Base-by-base conservation (phyloP, 1,140 invertebrate species). In the Hyles vespertilio region DNA sequence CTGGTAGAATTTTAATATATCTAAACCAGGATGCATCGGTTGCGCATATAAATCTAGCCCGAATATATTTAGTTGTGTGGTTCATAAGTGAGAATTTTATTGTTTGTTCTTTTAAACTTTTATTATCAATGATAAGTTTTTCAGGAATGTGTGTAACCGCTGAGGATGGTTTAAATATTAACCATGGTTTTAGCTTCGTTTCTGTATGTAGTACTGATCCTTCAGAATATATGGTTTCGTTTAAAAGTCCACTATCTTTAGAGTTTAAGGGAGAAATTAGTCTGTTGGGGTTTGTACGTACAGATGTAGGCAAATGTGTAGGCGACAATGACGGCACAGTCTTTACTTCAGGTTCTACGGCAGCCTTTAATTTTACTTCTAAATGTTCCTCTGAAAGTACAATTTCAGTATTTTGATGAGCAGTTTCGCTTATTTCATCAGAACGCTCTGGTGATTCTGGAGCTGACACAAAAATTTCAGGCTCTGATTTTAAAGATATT, bases 361-460 rank as follows among this genome's bases (percentile, higher is more conserved):
- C 59, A 48, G 11, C 36, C 3, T 44, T 54, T 44, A 43, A 5
- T 22, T 54, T 44, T 54, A 11, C 51, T 11, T 69, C 66, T 44
- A 53, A 54, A 59, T 5, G 10, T 40, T 69, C 49, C 45, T 68
- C 58, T 36, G 65, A 68, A 32, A 58, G 56, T 47, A 64, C 9
- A 46, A 58, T 64, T 69, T 81, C 79, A 45, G 77, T 77, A 58
- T 84, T 84, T n/a, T 72, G 79, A 68, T 81, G 81, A 55, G 40
- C 61, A 32, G 60, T 71, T 51, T 67, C 58, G 59, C 54, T 72
- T 43, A 47, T 48, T 65, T 77, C 72, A 36, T 36, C 55, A 5
- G 48, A 7, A 11, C 54, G 6, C 58, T 64, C 51, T 32, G 11
- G 51, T 6, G 34, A 48, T 47, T 7, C 43, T 9, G 56, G 32